Percentiles rank a stretch among this genome's conserved stretches.
Evolutionary conservation across 2,113 vertebrate genomes (phyloP).

Genomic region (Saccopteryx bilineata): DNA sequence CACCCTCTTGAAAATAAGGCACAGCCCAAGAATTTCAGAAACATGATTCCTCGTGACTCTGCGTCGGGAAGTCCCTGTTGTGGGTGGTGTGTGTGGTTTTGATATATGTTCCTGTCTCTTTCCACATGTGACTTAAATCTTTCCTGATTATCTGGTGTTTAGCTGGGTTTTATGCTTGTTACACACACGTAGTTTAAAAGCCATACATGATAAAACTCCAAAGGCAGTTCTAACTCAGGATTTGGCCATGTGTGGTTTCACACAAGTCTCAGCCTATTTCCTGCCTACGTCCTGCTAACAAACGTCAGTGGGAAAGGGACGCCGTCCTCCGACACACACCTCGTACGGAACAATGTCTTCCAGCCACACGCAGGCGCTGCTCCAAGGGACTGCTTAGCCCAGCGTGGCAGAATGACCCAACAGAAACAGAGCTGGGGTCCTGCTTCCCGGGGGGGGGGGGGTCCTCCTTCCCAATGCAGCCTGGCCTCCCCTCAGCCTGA

Average conservation of each 20-base stretch:
- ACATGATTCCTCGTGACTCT: neutral
- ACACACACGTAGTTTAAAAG: conserved; percentile 40
- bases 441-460: no score
- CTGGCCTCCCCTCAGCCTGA: neutral
- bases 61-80: neutral
- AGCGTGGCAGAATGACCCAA: no score
- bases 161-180: conserved; percentile 52
- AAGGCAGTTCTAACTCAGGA: neutral
- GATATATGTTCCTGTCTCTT: neutral
- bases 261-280: conserved; percentile 8
- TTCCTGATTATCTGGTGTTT: conserved; percentile 28
- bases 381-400: no score
- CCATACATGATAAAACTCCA: conserved; percentile 46
- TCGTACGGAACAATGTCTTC: neutral
- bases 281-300: conserved; percentile 36
- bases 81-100: neutral
- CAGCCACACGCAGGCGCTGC: no score
- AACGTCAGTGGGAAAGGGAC: conserved; percentile 1
- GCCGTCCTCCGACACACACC: neutral
- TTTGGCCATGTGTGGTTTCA: neutral
- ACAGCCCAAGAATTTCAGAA: conserved; percentile 25
- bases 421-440: neutral
- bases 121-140: conserved; percentile 6
- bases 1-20: neutral
- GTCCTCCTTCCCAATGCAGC: no score